Conservation (phyloP, 30 jellyfish, hydroid and myxozoan species). For the Cassiopea xamachana region DNA sequence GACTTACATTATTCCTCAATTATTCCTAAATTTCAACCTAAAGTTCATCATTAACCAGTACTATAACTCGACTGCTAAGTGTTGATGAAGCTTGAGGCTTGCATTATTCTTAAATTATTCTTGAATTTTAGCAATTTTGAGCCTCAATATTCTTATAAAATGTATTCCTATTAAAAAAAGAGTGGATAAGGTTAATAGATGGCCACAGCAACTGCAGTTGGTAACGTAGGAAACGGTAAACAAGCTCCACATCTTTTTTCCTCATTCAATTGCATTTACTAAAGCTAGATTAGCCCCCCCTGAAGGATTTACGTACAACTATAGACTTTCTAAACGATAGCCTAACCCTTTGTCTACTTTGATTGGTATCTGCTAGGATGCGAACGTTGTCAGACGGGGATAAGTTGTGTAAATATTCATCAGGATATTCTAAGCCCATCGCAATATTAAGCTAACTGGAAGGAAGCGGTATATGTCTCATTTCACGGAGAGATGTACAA, state of each 20-base stretch:
- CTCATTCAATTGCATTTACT: neutral
- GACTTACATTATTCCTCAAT: no score
- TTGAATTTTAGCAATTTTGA: no score
- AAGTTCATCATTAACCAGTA: no score
- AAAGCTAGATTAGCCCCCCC: constrained; percentile 1
- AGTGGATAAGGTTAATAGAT: no score
- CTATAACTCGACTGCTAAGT: no score
- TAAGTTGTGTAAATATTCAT: neutral
- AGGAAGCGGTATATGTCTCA: neutral
- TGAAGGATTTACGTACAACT: neutral
- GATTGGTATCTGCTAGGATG: constrained; percentile 1
- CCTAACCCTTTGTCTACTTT: neutral
- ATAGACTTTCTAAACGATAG: neutral
- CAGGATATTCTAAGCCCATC: neutral
- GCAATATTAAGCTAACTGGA: neutral
- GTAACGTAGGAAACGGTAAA: neutral
- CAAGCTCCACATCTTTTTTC: neutral
- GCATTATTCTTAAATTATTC: no score
- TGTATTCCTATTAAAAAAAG: no score
- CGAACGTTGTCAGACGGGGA: neutral
- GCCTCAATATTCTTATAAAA: no score
- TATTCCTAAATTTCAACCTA: no score
- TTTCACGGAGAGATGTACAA: constrained; percentile 20
- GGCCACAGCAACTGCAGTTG: neutral
- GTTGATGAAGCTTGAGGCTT: no score